Evolutionary conservation across 1,140 invertebrate species (phyloP).

Genomic region (Calephelis nemesis): DNA sequence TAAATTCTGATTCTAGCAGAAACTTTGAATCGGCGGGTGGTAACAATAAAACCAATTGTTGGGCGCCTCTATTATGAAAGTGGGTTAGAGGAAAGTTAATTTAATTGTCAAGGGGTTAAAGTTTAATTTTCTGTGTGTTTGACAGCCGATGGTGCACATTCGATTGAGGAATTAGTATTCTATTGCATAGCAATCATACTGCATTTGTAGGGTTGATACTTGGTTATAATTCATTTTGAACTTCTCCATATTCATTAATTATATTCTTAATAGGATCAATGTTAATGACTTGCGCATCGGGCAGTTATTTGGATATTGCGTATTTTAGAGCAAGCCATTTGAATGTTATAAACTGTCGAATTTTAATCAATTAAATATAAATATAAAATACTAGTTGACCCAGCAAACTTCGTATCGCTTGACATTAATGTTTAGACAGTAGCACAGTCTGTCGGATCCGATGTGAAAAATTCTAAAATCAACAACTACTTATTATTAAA

Average conservation of each 20-base stretch:
- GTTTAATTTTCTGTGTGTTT: conserved; percentile 26
- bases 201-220: conserved; percentile 41
- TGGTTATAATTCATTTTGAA: conserved; percentile 2
- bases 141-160: conserved; percentile 35
- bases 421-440: no score
- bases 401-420: no score
- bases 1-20: conserved; percentile 34
- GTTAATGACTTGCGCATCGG: background rate
- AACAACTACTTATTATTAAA: no score
- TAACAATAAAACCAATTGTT: conserved; percentile 75
- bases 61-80: conserved; percentile 47
- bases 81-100: conserved; percentile 31
- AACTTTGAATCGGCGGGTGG: conserved; percentile 71
- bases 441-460: no score
- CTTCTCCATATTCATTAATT: conserved; percentile 7
- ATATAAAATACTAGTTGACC: no score
- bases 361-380: no score
- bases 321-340: background rate
- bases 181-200: conserved; percentile 67
- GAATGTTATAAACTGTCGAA: background rate
- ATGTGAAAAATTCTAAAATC: no score
- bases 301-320: background rate
- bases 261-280: background rate
- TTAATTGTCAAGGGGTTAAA: conserved; percentile 32
- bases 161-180: conserved; percentile 71